Conservation (phyloP, 2,888 invertebrate genomes). For the Venustoraphidia nigricollis region DNA sequence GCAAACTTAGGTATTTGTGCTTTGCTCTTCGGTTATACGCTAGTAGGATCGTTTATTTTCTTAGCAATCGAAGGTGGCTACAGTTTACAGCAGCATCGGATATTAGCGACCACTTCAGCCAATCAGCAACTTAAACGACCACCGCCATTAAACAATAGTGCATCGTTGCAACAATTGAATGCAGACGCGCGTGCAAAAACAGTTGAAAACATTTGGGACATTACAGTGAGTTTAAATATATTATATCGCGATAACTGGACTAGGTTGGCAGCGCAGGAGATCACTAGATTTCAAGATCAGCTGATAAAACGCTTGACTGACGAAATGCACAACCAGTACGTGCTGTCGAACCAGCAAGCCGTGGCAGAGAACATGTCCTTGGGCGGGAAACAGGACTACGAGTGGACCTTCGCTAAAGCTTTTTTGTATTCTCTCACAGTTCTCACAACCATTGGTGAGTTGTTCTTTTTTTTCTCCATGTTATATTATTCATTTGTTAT, state of each 20-base stretch:
- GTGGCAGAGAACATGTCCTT: constrained; percentile 27
- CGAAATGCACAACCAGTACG: constrained; percentile 38
- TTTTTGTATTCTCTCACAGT: constrained; percentile 92
- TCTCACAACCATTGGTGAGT: constrained; percentile 79
- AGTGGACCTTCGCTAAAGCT: constrained; percentile 80
- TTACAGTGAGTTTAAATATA: constrained; percentile 75
- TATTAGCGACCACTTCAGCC: constrained; percentile 35
- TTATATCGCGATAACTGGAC: constrained; percentile 86
- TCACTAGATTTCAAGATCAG: constrained; percentile 70
- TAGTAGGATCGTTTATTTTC: constrained; percentile 63
- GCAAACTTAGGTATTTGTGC: constrained; percentile 74
- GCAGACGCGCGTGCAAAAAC: constrained; percentile 49
- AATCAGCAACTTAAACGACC: constrained; percentile 21
- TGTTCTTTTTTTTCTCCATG: constrained; percentile 6
- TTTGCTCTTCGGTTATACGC: constrained; percentile 64
- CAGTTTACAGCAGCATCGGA: constrained; percentile 36
- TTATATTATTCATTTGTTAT: background rate
- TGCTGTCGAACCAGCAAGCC: constrained; percentile 17
- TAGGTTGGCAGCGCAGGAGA: constrained; percentile 58
- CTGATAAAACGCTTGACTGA: constrained; percentile 63
- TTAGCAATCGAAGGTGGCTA: constrained; percentile 65
- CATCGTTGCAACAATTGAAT: constrained; percentile 28
- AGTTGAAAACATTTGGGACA: constrained; percentile 83
- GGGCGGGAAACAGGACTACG: constrained; percentile 36
- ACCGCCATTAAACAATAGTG: constrained; percentile 24